Percentiles rank a stretch among this genome's conserved stretches.
Evolutionary conservation across 1,140 invertebrate genomes (phyloP).

Genomic region (Bactericera cockerelli): DNA sequence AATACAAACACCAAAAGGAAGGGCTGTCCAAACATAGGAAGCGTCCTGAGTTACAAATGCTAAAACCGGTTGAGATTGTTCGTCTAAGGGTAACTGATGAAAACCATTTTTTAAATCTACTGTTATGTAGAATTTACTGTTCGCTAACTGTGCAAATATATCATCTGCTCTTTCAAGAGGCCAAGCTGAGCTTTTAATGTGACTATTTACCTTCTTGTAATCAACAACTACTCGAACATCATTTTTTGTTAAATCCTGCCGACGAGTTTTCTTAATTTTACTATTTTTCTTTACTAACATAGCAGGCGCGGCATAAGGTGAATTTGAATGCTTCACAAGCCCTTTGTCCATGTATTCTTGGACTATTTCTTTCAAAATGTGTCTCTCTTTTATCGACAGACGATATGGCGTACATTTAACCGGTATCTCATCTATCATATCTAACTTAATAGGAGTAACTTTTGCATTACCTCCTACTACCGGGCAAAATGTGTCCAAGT

Average conservation of each 20-base stretch:
- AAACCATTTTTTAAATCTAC: neutral
- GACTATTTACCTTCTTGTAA: neutral
- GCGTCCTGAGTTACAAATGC: neutral
- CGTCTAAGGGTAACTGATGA: neutral
- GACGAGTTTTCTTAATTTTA: too few species aligned
- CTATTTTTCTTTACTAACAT: neutral
- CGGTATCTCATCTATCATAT: neutral
- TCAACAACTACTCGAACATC: neutral
- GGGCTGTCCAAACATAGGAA: neutral
- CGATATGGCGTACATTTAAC: neutral
- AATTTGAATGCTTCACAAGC: neutral
- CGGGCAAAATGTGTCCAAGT: neutral
- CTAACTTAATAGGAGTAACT: neutral
- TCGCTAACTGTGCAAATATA: neutral
- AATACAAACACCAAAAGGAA: neutral
- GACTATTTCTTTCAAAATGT: too few species aligned
- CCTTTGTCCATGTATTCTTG: neutral
- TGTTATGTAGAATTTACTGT: neutral
- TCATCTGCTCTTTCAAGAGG: neutral
- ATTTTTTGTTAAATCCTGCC: neutral
- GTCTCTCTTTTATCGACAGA: neutral
- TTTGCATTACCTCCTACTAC: neutral
- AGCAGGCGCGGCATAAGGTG: neutral
- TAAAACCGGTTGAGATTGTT: neutral
- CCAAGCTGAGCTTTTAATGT: neutral